A percentile compares a stretch with the other conserved stretches of the same genome.
Conservation (phyloP, 2,113 vertebrate genomes). For the Chloroceryle aenea region DNA sequence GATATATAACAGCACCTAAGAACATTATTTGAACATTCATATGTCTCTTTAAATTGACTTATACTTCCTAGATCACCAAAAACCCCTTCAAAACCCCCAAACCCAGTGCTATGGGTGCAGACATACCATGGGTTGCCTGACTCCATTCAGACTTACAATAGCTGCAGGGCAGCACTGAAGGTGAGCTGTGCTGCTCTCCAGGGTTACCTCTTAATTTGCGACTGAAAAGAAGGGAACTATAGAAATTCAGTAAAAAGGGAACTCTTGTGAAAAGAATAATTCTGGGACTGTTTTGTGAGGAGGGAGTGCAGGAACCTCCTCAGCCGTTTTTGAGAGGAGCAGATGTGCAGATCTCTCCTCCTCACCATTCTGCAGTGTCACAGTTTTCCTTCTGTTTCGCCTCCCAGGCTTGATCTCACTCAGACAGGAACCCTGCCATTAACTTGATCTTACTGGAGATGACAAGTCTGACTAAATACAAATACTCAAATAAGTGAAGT, state of each 20-base stretch:
- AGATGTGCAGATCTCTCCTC: neutral
- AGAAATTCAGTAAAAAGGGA: neutral
- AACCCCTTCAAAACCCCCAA: neutral
- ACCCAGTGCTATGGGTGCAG: neutral
- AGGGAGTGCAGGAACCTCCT: neutral
- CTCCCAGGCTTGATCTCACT: neutral
- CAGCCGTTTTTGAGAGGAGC: neutral
- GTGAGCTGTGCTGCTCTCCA: neutral
- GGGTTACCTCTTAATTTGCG: neutral
- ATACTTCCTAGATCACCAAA: neutral
- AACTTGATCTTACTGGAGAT: neutral
- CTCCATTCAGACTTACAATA: neutral
- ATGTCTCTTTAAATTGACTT: neutral
- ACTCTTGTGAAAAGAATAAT: neutral
- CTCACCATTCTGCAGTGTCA: neutral
- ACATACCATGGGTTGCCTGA: accelerated
- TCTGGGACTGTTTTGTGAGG: neutral
- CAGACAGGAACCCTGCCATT: neutral
- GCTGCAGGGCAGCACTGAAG: neutral
- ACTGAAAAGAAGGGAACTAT: neutral
- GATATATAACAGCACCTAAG: neutral
- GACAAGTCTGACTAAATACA: neutral
- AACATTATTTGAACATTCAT: neutral
- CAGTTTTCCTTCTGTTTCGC: neutral
- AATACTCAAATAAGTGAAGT: neutral